phyloP scores from a whole-genome alignment of 2,888 invertebrate genomes.

The Drosophila setosimentum region DNA sequence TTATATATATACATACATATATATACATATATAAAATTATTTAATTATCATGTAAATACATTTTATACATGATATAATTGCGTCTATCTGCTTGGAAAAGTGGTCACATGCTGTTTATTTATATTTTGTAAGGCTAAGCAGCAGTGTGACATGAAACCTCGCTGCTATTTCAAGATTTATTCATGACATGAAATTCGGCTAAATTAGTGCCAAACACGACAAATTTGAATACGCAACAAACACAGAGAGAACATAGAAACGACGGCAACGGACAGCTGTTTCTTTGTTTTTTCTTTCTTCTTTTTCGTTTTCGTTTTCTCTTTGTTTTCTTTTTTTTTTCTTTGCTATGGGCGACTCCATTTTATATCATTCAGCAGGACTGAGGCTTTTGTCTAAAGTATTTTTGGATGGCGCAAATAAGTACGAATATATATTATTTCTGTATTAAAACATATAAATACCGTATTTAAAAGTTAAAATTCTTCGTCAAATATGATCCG shows the following conservation, averaged over 20 bases:
- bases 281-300: not conserved
- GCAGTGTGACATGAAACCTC: not conserved
- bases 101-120: not conserved
- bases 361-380: not conserved
- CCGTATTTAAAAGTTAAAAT: not conserved
- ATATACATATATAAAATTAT: not conserved
- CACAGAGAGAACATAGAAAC: not conserved
- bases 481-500: not conserved
- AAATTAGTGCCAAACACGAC: constrained; percentile 5
- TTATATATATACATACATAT: not conserved
- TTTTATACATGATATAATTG: not conserved
- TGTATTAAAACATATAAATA: not conserved
- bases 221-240: constrained; percentile 1
- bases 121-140: not conserved
- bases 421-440: not conserved
- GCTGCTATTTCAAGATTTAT: not conserved
- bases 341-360: not conserved
- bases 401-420: not conserved
- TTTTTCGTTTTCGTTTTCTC: not conserved
- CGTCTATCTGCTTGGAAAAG: not conserved
- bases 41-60: not conserved
- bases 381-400: not conserved
- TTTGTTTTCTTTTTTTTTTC: not conserved
- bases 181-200: constrained; percentile 4
- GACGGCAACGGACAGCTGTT: constrained; percentile 4